Percentiles rank a stretch among this genome's conserved stretches.
Conservation (phyloP, 64 coral and sea anemone genomes). For the Stichodactyla helianthus region DNA sequence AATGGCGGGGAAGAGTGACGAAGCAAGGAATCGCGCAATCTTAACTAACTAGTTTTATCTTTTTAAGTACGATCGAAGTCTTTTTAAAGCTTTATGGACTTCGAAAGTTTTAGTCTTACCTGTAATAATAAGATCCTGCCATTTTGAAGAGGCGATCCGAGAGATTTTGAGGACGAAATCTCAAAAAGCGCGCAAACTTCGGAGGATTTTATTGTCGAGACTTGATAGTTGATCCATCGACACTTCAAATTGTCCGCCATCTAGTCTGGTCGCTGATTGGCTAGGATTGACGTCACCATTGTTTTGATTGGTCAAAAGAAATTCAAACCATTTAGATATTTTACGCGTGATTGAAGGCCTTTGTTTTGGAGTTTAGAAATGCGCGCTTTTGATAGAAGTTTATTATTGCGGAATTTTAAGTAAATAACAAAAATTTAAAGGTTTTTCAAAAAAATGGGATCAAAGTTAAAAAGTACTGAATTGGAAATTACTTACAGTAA, state of each 20-base stretch:
- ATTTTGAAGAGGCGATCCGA: constrained; percentile 38
- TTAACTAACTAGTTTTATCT: not conserved
- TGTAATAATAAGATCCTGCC: constrained; percentile 57
- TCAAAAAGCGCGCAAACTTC: constrained; percentile 47
- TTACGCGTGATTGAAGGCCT: constrained; percentile 9
- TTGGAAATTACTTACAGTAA: not conserved
- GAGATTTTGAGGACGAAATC: constrained; percentile 53
- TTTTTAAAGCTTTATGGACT: not conserved
- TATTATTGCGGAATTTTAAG: not conserved
- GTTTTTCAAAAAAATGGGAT: not conserved
- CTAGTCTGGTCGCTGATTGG: constrained; percentile 69
- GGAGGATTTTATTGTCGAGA: constrained; percentile 58
- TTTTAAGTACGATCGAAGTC: not conserved
- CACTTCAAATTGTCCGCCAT: constrained; percentile 97
- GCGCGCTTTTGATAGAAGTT: constrained; percentile 34
- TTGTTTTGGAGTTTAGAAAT: not conserved
- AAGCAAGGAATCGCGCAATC: constrained; percentile 7
- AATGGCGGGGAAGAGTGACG: constrained; percentile 64
- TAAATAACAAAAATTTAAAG: not conserved
- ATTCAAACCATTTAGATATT: constrained; percentile 64
- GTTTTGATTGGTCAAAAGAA: constrained; percentile 76
- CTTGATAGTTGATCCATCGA: constrained; percentile 37
- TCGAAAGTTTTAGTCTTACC: constrained; percentile 37
- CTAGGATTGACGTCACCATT: constrained; percentile 9
- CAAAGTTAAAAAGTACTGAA: not conserved